These are phyloP conservation scores for Brachyrhaphis roseni DNA, from an alignment of 2,797 vertebrate genomes.

Conservation along the genomic window DNA sequence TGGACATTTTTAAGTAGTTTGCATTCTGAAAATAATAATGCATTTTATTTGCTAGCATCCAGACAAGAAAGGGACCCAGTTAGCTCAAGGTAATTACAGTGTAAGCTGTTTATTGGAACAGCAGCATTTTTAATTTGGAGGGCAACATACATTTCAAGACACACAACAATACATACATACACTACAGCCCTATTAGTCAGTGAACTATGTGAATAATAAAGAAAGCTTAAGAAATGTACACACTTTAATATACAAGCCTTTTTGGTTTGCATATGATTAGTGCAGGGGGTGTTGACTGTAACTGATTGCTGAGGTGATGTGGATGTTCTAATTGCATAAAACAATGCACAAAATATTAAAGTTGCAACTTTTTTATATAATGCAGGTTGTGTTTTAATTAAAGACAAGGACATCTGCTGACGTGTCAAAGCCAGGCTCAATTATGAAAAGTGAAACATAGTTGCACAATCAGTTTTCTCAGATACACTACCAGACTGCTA, in stretches of 20 bases:
- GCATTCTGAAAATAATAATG: no score
- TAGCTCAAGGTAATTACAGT: neutral
- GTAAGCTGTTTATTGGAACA: neutral
- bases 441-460: neutral
- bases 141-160: neutral
- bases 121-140: neutral
- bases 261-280: neutral
- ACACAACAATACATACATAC: neutral
- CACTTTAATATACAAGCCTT: neutral
- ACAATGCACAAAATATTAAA: neutral
- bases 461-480: neutral
- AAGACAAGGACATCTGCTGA: neutral
- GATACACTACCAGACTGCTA: neutral
- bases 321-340: neutral
- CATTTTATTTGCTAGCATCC: no score
- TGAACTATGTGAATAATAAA: neutral
- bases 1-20: no score
- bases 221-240: neutral
- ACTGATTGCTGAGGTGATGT: neutral
- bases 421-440: neutral
- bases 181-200: neutral
- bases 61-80: neutral
- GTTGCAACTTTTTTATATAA: neutral
- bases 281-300: neutral
- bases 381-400: neutral